Conservation (phyloP, 1,140 invertebrate genomes). For the Diorhabda carinulata region DNA sequence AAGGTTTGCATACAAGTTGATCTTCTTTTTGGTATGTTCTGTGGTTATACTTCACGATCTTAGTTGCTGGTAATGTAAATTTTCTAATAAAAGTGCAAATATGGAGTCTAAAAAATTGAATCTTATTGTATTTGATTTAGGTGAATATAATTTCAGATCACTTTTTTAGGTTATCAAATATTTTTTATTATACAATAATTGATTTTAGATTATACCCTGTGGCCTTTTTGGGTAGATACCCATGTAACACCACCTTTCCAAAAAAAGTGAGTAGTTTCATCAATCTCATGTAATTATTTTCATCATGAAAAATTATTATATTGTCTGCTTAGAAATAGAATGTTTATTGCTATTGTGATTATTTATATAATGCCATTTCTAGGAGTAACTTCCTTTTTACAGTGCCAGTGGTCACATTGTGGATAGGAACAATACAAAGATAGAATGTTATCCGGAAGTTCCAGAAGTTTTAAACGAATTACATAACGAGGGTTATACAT, state of each 20-base stretch:
- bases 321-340: background rate
- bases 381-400: background rate
- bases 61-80: too few species aligned
- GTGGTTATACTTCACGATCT: too few species aligned
- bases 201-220: constrained; percentile 70
- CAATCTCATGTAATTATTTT: constrained; percentile 2
- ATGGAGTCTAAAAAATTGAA: constrained; percentile 39
- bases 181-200: background rate
- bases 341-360: too few species aligned
- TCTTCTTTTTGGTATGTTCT: too few species aligned
- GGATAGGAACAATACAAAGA: constrained; percentile 32
- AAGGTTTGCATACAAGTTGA: too few species aligned
- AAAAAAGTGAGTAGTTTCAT: constrained; percentile 46
- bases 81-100: too few species aligned
- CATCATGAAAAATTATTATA: constrained; percentile 1
- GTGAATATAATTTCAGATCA: constrained; percentile 41
- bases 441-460: constrained; percentile 60
- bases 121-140: constrained; percentile 57
- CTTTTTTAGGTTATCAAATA: constrained; percentile 19
- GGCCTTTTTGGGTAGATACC: constrained; percentile 75
- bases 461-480: constrained; percentile 59
- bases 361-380: background rate
- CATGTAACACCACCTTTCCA: constrained; percentile 64
- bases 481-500: constrained; percentile 53
- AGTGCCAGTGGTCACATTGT: background rate